Base-by-base conservation (phyloP, 2,888 invertebrate genomes). In the Baccha elongata region DNA sequence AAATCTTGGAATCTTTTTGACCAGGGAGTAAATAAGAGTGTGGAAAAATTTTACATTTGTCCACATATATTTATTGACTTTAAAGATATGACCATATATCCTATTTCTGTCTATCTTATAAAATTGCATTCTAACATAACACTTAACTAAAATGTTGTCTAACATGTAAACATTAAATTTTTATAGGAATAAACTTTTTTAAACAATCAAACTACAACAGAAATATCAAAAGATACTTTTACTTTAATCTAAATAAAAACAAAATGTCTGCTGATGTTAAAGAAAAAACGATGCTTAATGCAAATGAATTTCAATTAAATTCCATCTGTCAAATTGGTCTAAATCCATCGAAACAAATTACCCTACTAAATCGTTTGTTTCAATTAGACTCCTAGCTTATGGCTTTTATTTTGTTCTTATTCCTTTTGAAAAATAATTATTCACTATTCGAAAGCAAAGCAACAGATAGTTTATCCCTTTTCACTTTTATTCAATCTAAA, bases 331-430 rank as follows among this genome's bases (percentile, higher is more conserved):
- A 67, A 72, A 78, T 68, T 68, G 64, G 35, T 52, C 78, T 78
- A 68, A 83, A 58, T 78, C 83, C 78, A 23, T 72, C 55, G 55
- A 53, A 78, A 55, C 72, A 72, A 83, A 83, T 83, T 62, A 40
- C 44, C 50, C 48, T 40, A 26, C 65, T 65, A 72, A 83, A 78
- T 78, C 68, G 55, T 62, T 48, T 42, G 32, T 78, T 83, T 83
- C 83, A 73, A 78, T 83, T 83, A 83, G 21, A 64, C n/a, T 26
- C 11, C 42, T 40, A 26, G 72, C 78, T 78, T 78, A 78, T 35
- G 42, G 67, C 50, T 81, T 75, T 75, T 52, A 62, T 72, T 83
- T 78, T 78, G 10, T 37, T 60, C 10, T 52, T 68, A 72, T 64
- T 83, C 29, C 29, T 52, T 53, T 62, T 32, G 8, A 17, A 76